Percentiles rank a stretch among this genome's conserved stretches.
phyloP scores from a whole-genome alignment of 2,113 vertebrate genomes.

The cat (Felis catus) region DNA sequence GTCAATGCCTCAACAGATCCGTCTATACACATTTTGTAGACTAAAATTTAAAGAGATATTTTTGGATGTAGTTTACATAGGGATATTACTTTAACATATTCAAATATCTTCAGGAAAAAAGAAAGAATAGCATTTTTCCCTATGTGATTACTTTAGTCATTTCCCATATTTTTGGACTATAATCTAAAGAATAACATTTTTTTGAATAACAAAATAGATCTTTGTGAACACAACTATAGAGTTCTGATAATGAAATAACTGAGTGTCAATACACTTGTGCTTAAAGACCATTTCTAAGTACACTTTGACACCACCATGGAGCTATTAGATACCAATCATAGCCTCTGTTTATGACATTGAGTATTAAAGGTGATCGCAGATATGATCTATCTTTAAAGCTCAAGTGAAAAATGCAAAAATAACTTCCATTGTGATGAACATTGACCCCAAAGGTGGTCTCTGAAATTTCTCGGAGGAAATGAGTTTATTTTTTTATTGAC shows the following conservation, averaged over 20 bases:
- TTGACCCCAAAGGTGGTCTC: neutral
- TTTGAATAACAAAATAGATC: neutral
- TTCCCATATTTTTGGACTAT: neutral
- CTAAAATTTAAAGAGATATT: neutral
- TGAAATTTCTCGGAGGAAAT: conserved; percentile 46
- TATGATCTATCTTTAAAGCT: neutral
- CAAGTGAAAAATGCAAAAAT: neutral
- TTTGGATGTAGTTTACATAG: neutral
- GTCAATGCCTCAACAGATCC: neutral
- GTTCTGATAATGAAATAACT: neutral
- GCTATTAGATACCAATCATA: neutral
- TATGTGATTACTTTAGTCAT: neutral
- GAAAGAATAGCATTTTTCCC: neutral
- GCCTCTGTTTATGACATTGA: neutral
- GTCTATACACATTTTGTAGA: neutral
- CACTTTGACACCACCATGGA: neutral
- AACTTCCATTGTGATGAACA: neutral
- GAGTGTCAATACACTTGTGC: neutral
- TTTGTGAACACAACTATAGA: neutral
- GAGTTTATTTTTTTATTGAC: neutral
- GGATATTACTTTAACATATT: neutral
- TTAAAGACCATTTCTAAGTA: neutral
- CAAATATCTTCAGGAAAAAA: neutral
- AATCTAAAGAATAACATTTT: neutral
- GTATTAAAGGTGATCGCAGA: neutral